Percentiles rank a stretch among this genome's conserved stretches.
Conservation (phyloP, 2,797 vertebrate species). For the Chiloscyllium punctatum region DNA sequence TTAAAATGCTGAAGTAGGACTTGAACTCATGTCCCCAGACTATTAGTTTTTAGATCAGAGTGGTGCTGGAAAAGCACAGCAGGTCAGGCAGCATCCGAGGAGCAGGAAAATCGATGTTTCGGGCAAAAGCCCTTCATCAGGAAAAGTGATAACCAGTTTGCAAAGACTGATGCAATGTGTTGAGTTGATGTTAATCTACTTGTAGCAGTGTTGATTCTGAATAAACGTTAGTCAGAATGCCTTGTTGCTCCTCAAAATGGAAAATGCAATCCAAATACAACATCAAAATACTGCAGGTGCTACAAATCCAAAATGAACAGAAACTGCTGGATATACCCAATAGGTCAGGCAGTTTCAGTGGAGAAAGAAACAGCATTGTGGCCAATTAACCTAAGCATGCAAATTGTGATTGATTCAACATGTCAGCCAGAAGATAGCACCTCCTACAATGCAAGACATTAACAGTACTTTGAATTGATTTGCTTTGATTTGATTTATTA, state of each 20-base stretch:
- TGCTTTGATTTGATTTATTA: too few species aligned
- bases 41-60: too few species aligned
- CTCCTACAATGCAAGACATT: not conserved
- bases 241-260: not conserved
- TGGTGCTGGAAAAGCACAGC: too few species aligned
- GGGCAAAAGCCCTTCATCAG: too few species aligned
- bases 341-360: not conserved
- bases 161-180: not conserved
- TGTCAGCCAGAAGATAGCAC: not conserved
- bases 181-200: not conserved
- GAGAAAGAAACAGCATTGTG: not conserved
- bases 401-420: not conserved
- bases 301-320: not conserved
- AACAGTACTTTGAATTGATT: not conserved
- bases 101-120: too few species aligned
- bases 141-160: not conserved
- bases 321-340: not conserved
- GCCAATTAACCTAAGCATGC: not conserved
- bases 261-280: not conserved
- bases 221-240: not conserved
- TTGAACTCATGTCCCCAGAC: too few species aligned
- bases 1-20: too few species aligned
- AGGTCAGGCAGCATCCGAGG: too few species aligned
- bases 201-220: not conserved
- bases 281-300: not conserved